Conservation (phyloP, 2,797 vertebrate genomes). For the Aselliscus stoliczkanus region DNA sequence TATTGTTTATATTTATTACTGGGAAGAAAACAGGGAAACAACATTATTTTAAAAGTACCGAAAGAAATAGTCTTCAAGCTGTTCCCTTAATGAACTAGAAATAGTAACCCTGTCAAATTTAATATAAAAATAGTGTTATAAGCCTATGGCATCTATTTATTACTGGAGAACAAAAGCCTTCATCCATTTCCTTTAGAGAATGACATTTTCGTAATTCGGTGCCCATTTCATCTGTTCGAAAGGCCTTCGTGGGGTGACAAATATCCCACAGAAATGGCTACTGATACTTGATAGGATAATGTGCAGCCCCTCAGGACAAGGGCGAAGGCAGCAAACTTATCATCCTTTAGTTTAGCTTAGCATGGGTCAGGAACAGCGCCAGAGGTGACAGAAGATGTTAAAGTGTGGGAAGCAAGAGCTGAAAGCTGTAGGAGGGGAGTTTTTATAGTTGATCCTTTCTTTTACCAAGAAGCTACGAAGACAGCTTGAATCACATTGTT, state of each 20-base stretch:
- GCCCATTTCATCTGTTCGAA: conserved; percentile 88
- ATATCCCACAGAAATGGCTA: conserved; percentile 87
- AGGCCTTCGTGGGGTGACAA: conserved; percentile 87
- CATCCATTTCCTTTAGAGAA: conserved; percentile 88
- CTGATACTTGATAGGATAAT: conserved; percentile 91
- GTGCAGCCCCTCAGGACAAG: conserved; percentile 88
- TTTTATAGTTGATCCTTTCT: conserved; percentile 89
- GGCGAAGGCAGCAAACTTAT: conserved; percentile 90
- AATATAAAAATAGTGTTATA: conserved; percentile 87
- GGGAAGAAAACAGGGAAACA: conserved; percentile 65
- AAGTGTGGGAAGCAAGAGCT: conserved; percentile 88
- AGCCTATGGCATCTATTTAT: conserved; percentile 86
- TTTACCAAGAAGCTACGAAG: conserved; percentile 84
- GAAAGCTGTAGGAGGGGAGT: conserved; percentile 86
- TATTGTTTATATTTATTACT: conserved; percentile 79
- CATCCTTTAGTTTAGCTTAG: conserved; percentile 90
- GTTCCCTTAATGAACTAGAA: conserved; percentile 87
- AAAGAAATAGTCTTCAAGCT: conserved; percentile 83
- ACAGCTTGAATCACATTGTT: conserved; percentile 87
- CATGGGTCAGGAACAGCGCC: conserved; percentile 89
- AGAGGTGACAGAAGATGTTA: conserved; percentile 88
- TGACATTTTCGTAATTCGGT: conserved; percentile 88
- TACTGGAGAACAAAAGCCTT: conserved; percentile 86
- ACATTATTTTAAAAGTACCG: conserved; percentile 83
- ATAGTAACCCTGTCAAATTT: conserved; percentile 86